Percentiles rank a stretch among this genome's conserved stretches.
These are phyloP conservation scores for Tonatia bakeri DNA, from an alignment of 2,113 vertebrate genomes.

Conservation along the genomic window DNA sequence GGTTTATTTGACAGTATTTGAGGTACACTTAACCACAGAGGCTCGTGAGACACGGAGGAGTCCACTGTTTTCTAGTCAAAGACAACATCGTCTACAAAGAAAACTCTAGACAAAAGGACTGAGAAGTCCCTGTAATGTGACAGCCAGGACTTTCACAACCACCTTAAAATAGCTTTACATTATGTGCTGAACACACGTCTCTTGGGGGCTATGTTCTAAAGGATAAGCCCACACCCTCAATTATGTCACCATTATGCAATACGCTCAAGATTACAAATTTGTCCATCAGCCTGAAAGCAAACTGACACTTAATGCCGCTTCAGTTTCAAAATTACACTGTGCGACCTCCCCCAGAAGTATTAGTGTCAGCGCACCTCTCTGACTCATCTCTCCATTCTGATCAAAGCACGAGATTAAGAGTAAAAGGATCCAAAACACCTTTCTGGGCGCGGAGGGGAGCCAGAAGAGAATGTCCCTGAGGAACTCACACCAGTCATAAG, in stretches of 20 bases:
- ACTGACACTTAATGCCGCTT: not conserved
- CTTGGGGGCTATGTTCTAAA: slow-evolving; percentile 50
- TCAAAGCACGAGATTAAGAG: slow-evolving; percentile 37
- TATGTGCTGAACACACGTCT: slow-evolving; percentile 16
- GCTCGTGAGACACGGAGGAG: not conserved
- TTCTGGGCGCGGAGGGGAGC: slow-evolving; percentile 12
- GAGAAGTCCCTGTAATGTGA: not conserved
- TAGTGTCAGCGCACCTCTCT: not conserved
- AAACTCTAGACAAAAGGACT: not conserved
- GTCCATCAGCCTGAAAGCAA: slow-evolving; percentile 8
- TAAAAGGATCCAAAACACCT: slow-evolving; percentile 17
- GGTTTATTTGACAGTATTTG: not conserved
- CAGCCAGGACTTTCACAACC: slow-evolving; percentile 24
- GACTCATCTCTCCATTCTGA: slow-evolving; percentile 47
- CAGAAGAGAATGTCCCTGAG: slow-evolving; percentile 14
- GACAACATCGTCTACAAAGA: not conserved
- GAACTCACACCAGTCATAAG: not conserved
- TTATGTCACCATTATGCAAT: slow-evolving; percentile 51
- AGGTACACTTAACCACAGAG: slow-evolving; percentile 18
- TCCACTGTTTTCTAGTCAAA: not conserved
- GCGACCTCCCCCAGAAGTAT: not conserved
- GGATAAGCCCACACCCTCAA: slow-evolving; percentile 34
- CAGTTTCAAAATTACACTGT: slow-evolving; percentile 19
- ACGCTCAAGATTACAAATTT: slow-evolving; percentile 3
- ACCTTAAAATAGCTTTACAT: slow-evolving; percentile 29